Conservation (phyloP, 2,888 invertebrate species). For the Pemphredon lugubris region DNA sequence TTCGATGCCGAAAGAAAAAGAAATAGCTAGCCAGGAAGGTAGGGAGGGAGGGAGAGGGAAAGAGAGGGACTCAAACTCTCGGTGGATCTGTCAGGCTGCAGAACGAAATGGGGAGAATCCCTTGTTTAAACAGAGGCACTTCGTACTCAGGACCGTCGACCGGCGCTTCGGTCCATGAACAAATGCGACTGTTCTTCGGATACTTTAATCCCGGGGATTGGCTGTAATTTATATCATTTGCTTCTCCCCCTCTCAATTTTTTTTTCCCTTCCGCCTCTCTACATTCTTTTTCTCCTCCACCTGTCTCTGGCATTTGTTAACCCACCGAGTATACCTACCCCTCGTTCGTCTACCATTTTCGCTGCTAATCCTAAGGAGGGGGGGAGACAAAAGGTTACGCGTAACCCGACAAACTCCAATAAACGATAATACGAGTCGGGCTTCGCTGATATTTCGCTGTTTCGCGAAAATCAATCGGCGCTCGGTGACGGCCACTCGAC, state of each 20-base stretch:
- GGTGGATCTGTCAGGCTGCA: slow-evolving; percentile 40
- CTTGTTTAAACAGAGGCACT: slow-evolving; percentile 70
- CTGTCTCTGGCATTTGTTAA: slow-evolving; percentile 45
- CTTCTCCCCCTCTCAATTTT: slow-evolving; percentile 46
- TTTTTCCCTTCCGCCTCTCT: slow-evolving; percentile 27
- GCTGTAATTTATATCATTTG: slow-evolving; percentile 70
- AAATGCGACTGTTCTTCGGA: slow-evolving; percentile 73
- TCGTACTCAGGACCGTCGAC: slow-evolving; percentile 63
- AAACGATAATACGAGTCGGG: too few species aligned
- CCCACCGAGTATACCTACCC: slow-evolving; percentile 25
- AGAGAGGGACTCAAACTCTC: slow-evolving; percentile 47
- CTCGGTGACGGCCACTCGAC: too few species aligned
- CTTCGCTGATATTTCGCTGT: too few species aligned
- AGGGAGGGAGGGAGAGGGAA: too few species aligned
- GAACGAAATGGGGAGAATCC: slow-evolving; percentile 55
- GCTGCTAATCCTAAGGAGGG: background rate
- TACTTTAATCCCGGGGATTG: slow-evolving; percentile 75
- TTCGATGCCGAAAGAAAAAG: background rate
- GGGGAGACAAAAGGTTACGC: too few species aligned
- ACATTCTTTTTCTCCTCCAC: slow-evolving; percentile 22
- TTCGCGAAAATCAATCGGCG: too few species aligned
- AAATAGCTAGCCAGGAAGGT: slow-evolving; percentile 4
- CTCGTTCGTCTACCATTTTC: background rate
- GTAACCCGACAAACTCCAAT: too few species aligned
- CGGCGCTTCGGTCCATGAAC: slow-evolving; percentile 72